Conservation (phyloP, 2,888 invertebrate genomes). For the Agonum fuliginosum region DNA sequence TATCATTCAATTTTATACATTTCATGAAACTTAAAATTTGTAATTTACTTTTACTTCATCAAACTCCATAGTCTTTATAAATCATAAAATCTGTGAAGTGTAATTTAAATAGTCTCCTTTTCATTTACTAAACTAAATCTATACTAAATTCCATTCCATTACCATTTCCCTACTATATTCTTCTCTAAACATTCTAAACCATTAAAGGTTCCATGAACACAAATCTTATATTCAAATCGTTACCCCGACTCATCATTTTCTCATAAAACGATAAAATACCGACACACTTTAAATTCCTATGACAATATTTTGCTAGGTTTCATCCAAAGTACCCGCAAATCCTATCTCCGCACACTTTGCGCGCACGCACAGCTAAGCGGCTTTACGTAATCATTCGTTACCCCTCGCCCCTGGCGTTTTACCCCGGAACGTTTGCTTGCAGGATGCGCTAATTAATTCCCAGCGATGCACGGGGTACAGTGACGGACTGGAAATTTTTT, state of each 20-base stretch:
- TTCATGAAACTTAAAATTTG: no score
- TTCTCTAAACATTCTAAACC: neutral
- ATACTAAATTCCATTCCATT: neutral
- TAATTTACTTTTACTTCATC: no score
- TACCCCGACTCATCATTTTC: neutral
- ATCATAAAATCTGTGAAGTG: no score
- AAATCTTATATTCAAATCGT: neutral
- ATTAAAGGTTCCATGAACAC: neutral
- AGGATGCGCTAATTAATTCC: constrained; percentile 6
- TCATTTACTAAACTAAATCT: neutral
- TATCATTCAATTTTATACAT: no score
- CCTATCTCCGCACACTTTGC: neutral
- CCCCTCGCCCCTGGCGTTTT: neutral
- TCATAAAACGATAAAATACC: constrained; percentile 11
- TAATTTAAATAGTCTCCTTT: neutral
- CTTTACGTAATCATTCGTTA: constrained; percentile 30
- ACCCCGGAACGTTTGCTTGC: neutral
- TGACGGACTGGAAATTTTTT: neutral
- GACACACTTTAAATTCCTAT: constrained; percentile 1
- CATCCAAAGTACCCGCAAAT: constrained; percentile 16
- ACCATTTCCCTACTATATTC: neutral
- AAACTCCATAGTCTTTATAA: no score
- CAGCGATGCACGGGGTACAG: neutral
- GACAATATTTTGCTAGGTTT: constrained; percentile 36
- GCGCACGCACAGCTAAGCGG: constrained; percentile 5